These are phyloP conservation scores for Galemys pyrenaicus DNA, from an alignment of 2,113 vertebrate genomes.

Conservation along the genomic window DNA sequence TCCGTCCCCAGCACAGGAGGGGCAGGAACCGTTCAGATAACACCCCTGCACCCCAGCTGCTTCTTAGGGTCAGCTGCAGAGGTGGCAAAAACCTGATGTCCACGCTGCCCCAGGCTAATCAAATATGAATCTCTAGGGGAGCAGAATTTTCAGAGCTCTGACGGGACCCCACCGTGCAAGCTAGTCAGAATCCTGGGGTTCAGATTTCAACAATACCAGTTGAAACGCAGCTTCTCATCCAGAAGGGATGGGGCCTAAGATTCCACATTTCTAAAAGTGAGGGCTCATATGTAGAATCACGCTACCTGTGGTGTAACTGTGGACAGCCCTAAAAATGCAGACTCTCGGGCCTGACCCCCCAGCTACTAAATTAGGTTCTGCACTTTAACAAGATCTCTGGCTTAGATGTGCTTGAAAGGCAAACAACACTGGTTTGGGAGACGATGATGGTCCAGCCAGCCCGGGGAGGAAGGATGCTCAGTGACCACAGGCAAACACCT, in stretches of 20 bases:
- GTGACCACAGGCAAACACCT: too few species aligned
- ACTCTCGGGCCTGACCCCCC: neutral
- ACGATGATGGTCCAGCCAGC: neutral
- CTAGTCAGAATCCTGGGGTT: neutral
- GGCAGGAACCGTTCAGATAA: neutral
- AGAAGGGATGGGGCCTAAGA: neutral
- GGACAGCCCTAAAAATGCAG: neutral
- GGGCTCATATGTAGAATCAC: neutral
- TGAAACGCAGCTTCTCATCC: neutral
- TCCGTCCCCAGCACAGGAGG: neutral
- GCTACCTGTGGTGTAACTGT: neutral
- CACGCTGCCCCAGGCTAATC: neutral
- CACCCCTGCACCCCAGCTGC: neutral
- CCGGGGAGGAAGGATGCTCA: neutral
- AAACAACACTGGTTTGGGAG: neutral
- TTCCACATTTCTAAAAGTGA: neutral
- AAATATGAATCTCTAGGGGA: neutral
- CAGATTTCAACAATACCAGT: neutral
- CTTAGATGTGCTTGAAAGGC: neutral
- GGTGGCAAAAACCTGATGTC: neutral
- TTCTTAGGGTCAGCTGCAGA: neutral
- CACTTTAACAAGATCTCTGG: neutral
- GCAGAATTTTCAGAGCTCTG: neutral
- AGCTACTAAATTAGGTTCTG: neutral
- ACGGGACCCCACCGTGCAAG: neutral